These are phyloP conservation scores for Tachycineta bicolor DNA, from an alignment of 2,113 vertebrate species.

Conservation along the genomic window DNA sequence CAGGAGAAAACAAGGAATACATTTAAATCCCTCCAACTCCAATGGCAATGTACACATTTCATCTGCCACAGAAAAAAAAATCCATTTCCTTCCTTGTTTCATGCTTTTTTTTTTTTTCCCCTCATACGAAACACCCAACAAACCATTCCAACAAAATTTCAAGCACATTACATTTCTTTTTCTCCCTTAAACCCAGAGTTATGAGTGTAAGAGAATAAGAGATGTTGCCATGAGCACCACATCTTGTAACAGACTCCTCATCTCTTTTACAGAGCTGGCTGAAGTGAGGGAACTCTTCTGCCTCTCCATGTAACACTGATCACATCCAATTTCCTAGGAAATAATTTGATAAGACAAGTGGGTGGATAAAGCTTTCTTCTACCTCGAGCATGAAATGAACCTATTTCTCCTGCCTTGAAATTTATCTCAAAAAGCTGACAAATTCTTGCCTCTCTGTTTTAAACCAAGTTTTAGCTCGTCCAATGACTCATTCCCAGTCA, in stretches of 20 bases:
- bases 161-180: neutral
- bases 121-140: neutral
- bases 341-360: constrained; percentile 1
- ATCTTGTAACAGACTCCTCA: neutral
- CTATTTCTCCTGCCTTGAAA: constrained; percentile 5
- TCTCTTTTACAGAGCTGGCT: neutral
- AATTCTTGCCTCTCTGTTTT: neutral
- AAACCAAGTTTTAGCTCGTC: neutral
- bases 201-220: neutral
- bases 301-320: neutral
- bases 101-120: neutral
- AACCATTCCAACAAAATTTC: neutral
- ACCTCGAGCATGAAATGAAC: constrained; percentile 8
- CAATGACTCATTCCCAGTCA: neutral
- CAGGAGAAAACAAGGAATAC: neutral
- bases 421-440: constrained; percentile 12
- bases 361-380: constrained; percentile 10
- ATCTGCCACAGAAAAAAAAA: neutral
- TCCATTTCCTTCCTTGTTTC: neutral
- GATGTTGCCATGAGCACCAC: neutral
- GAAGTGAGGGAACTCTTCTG: neutral
- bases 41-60: fast-evolving
- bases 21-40: neutral
- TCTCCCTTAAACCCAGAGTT: neutral
- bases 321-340: constrained; percentile 12